Evolutionary conservation across 2,888 invertebrate genomes (phyloP), one percentile per base, ranked within the genome.

Genomic region (Neoaliturus tenellus): DNA sequence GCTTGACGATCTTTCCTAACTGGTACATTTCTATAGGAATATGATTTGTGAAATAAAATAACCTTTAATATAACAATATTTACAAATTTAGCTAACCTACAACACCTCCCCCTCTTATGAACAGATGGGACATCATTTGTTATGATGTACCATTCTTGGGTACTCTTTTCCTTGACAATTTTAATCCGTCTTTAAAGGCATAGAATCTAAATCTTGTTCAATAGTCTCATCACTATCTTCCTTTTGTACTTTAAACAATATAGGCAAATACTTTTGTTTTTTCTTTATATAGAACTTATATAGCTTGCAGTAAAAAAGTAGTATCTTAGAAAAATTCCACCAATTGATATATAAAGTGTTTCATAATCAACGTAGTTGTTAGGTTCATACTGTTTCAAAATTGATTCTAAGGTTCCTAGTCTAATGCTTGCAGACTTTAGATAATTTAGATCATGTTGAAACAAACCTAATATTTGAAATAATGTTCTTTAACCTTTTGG

Each of bases 21-120:
- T n/a, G n/a, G n/a, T n/a, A n/a, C n/a, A n/a, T n/a, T n/a, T n/a
- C n/a, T n/a, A n/a, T n/a, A n/a, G n/a, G n/a, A n/a, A n/a, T n/a
- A n/a, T n/a, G n/a, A n/a, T n/a, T n/a, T n/a, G n/a, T n/a, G n/a
- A n/a, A n/a, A n/a, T n/a, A n/a, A n/a, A n/a, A n/a, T n/a, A n/a
- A n/a, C n/a, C n/a, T n/a, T n/a, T n/a, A n/a, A n/a, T n/a, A n/a
- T n/a, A n/a, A n/a, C n/a, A n/a, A n/a, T n/a, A n/a, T n/a, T n/a
- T n/a, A n/a, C n/a, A n/a, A n/a, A n/a, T n/a, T n/a, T n/a, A n/a
- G n/a, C n/a, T n/a, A n/a, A n/a, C n/a, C n/a, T n/a, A n/a, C n/a
- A n/a, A n/a, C n/a, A 73, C n/a, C 41, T 73, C 71, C 71, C 71
- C 41, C 71, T n/a, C 71, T 73, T 41, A 73, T 10, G 6, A 41